A percentile compares a stretch with the other conserved stretches of the same genome.
Evolutionary conservation across 2,113 vertebrate species (phyloP).

Genomic region (Cettia cetti): DNA sequence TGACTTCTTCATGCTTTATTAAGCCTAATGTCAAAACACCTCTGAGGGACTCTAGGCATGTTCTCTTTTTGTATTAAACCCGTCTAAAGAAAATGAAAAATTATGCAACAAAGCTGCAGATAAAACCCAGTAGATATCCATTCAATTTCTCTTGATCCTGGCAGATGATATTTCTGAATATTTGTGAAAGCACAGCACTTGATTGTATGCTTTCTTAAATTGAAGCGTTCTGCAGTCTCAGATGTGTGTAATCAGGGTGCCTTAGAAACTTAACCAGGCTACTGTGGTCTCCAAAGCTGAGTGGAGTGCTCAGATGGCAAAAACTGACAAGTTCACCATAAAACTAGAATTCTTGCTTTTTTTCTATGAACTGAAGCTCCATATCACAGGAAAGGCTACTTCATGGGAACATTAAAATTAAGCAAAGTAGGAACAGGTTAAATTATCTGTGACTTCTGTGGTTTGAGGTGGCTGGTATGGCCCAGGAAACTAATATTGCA

Average conservation of each 20-base stretch:
- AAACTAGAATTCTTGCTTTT: neutral
- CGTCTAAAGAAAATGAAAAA: slow-evolving; percentile 69
- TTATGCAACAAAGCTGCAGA: slow-evolving; percentile 32
- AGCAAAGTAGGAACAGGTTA: neutral
- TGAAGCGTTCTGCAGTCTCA: slow-evolving; percentile 41
- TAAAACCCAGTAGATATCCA: slow-evolving; percentile 58
- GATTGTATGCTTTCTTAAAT: slow-evolving; percentile 34
- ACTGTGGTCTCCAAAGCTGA: neutral
- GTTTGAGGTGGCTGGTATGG: neutral
- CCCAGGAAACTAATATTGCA: neutral
- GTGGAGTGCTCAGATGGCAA: neutral
- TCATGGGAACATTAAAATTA: neutral
- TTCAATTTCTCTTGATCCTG: slow-evolving; percentile 62
- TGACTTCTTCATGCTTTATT: slow-evolving; percentile 83
- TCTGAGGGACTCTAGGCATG: slow-evolving; percentile 67
- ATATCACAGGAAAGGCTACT: neutral
- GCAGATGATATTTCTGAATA: slow-evolving; percentile 59
- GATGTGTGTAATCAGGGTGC: slow-evolving; percentile 1
- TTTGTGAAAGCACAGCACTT: slow-evolving; percentile 38
- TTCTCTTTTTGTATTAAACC: slow-evolving; percentile 55
- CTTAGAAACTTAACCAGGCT: slow-evolving; percentile 41
- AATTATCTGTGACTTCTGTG: neutral
- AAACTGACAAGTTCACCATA: neutral
- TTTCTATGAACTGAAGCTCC: neutral
- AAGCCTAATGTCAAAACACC: slow-evolving; percentile 80